Evolutionary conservation across 2,113 vertebrate species (phyloP).

Genomic region (Sylvicapra grimmia): DNA sequence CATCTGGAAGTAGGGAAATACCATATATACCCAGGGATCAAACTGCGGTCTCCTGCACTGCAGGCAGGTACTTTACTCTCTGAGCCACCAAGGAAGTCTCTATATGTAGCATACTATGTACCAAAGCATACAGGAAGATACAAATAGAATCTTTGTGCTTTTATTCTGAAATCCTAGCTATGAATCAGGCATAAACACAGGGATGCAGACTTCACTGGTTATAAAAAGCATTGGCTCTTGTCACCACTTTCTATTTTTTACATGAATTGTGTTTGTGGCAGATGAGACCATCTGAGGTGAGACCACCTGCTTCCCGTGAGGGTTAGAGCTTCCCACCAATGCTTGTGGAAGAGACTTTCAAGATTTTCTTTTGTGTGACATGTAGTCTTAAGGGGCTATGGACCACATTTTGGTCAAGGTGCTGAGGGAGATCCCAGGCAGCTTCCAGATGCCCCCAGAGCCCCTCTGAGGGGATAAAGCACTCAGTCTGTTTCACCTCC

Average conservation of each 20-base stretch:
- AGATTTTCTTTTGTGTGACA: not conserved
- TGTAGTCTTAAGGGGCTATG: not conserved
- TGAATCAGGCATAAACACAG: not conserved
- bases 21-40: not conserved
- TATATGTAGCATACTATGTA: not conserved
- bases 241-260: not conserved
- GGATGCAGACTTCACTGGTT: not conserved
- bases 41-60: not conserved
- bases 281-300: not conserved
- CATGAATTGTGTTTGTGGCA: not conserved
- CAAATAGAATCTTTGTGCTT: not conserved
- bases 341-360: not conserved
- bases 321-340: not conserved
- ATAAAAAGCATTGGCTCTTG: not conserved
- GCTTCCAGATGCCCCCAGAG: not conserved
- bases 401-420: not conserved
- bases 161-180: not conserved
- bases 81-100: not conserved
- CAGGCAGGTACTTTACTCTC: not conserved
- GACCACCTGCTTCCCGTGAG: not conserved
- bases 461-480: not conserved
- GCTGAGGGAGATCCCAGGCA: not conserved
- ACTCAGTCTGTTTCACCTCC: not conserved
- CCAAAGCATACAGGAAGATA: not conserved
- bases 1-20: not conserved